Base-by-base conservation (phyloP, 2,888 invertebrate genomes). In the Epistrophe grossulariae region DNA sequence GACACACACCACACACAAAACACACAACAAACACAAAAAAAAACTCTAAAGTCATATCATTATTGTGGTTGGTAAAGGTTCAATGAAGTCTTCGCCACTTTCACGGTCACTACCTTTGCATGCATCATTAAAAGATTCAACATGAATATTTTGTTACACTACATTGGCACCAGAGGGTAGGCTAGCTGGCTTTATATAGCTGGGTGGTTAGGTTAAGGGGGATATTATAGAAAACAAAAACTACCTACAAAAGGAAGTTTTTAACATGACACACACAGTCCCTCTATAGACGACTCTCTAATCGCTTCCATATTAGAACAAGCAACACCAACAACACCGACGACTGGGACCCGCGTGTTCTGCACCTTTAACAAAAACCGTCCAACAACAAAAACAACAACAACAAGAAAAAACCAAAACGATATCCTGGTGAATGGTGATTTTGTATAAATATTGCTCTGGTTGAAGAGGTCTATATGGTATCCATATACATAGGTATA, bases 41-140 rank as follows among this genome's bases (percentile, higher is more conserved):
- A 62, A n/a, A 62, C 13, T 24, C 19, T 13, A 45, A 43, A 40
- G 62, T 45, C 28, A 31, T 24, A 24, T 24, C 24, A 24, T 24
- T 3, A 24, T 31, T 52, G 68, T 52, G 68, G 68, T 4, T 52
- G 19, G 17, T 19, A 52, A 52, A 52, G 68, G 70, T 68, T 31
- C 68, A 57, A n/a, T 70, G n/a, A 62, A 55, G 70, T 76, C 57
- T 70, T 55, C 28, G 50, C 40, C 57, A 60, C 43, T 76, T 81
- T 62, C 52, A 76, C 55, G 70, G 68, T 73, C 60, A 73, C 57
- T 10, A 19, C 60, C 40, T 57, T 62, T 64, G 64, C 59, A 45
- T 59, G 64, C 71, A 74, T 78, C 81, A 81, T 79, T 81, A 81
- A 71, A 71, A 60, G 38, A 35, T 55, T 73, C 60, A 55, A 77